Base-by-base conservation (phyloP, 2,888 invertebrate genomes). In the Tetragonisca angustula region DNA sequence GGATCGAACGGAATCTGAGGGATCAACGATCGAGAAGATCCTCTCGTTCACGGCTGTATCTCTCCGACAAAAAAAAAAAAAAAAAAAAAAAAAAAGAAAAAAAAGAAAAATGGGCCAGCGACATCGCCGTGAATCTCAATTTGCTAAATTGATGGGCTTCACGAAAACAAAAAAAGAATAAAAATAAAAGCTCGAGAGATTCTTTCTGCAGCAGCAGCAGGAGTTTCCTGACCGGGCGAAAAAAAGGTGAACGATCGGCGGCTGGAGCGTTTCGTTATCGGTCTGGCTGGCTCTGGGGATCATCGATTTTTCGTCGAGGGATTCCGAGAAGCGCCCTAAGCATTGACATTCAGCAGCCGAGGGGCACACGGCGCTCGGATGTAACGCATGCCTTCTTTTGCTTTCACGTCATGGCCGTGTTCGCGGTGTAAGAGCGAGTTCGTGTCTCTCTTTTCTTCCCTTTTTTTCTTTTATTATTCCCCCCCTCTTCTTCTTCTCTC, bases 321-420 rank as follows among this genome's bases (percentile, higher is more conserved):
- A 78, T 85, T 85, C 85, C 68, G 59, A 81, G 85, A 81, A 85
- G 52, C 67, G 75, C 21, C 71, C 79, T 36, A 78, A 76, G 43
- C 81, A 89, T 89, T 89, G 87, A 84, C 79, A 88, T 88, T 88
- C 87, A 87, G 36, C 77, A 65, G 68, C 70, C 75, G 79, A 72
- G 72, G 77, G 69, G 72, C 80, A 72, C 87, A 56, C 70, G 65
- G 79, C 72, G 78, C 72, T 88, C 81, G 72, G 75, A 79, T 81
- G 81, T 88, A 89, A 87, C 84, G 81, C 84, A 80, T 74, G 84
- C 69, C 71, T 87, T 87, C 89, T 84, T 88, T 88, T 87, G 89
- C 85, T 88, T 87, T 89, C 88, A 84, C 81, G 82, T 89, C 88
- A 80, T 87, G 89, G 89, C 56, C 79, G 64, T 87, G 81, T 87